Evolutionary conservation across 2,888 invertebrate genomes (phyloP).

Genomic region (Lepidocyrtinus sp.): DNA sequence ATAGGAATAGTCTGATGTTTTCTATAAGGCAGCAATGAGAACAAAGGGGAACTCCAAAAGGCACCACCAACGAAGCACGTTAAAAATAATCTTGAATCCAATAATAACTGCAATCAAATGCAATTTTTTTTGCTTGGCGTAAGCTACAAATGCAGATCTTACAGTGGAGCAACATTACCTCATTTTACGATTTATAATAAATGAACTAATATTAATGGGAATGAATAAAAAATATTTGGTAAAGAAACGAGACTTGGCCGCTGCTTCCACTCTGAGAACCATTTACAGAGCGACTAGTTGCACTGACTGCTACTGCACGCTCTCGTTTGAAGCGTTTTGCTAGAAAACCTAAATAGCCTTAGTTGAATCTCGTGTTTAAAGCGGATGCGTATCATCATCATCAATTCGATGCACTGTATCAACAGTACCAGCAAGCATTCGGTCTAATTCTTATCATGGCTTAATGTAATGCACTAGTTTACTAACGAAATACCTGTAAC

Average conservation of each 20-base stretch:
- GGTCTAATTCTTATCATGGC: background rate
- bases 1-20: background rate
- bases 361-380: too few species aligned
- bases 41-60: background rate
- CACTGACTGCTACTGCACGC: background rate
- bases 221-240: background rate
- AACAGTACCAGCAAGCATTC: background rate
- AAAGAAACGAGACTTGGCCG: background rate
- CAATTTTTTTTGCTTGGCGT: constrained; percentile 18
- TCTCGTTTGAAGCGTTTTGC: background rate
- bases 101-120: constrained; percentile 18
- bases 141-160: too few species aligned
- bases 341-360: background rate
- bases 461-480: background rate
- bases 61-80: constrained; percentile 2
- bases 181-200: constrained; percentile 12
- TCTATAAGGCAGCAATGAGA: background rate
- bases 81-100: constrained; percentile 19
- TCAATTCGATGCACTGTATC: background rate
- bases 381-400: background rate
- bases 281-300: background rate
- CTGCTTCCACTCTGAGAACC: background rate
- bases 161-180: background rate
- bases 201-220: background rate
- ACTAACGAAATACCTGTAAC: background rate